Base-by-base conservation (phyloP, 2,113 vertebrate genomes). In the Proterorhinus semilunaris region DNA sequence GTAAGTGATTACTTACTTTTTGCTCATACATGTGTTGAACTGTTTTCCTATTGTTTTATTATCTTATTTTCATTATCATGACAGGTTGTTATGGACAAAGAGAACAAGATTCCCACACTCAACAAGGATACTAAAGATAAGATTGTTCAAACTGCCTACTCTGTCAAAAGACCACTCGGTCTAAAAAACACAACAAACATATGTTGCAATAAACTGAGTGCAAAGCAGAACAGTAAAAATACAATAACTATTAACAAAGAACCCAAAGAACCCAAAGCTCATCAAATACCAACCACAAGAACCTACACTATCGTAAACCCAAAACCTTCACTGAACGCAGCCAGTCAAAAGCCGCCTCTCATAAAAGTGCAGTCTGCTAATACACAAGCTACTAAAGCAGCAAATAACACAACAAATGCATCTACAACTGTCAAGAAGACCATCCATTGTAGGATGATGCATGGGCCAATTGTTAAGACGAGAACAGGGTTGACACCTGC, bases 401-500 rank as follows among this genome's bases (percentile, higher is more conserved):
- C 76, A 9, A 61, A 48, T 16, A 16, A 5, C 54, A 72, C 57
- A 51, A 36, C 63, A 1, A 49, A 43, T 10, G 10, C 63, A 50
- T 7, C 8, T 43, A 57, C 63, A 12, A 9, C 5, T 51, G 50
- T 47, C 0, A 0, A 0, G 0, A 68, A 36, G 6, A 21, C 57
- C 0, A 3, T 3, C 21, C 16, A 21, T 43, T 8, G 0, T 27
- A 66, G 83, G 46, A 65, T 86, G 13, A 88, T 83, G 52, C 50
- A 85, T 0, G 83, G 81, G 0, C 75, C 81, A 0, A 9, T 83
- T 7, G 75, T 86, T n/a, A 84, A 76, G 72, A 87, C 89, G 0
- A 88, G 68, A 80, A 88, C 86, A 0, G 84, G 88, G 8, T 84
- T 89, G 7, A 73, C 73, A 27, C 83, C 87, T 61, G 78, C 88